Evolutionary conservation across 2,888 invertebrate species (phyloP), one percentile per base, ranked within the genome.

Genomic region (Parnassius apollo): DNA sequence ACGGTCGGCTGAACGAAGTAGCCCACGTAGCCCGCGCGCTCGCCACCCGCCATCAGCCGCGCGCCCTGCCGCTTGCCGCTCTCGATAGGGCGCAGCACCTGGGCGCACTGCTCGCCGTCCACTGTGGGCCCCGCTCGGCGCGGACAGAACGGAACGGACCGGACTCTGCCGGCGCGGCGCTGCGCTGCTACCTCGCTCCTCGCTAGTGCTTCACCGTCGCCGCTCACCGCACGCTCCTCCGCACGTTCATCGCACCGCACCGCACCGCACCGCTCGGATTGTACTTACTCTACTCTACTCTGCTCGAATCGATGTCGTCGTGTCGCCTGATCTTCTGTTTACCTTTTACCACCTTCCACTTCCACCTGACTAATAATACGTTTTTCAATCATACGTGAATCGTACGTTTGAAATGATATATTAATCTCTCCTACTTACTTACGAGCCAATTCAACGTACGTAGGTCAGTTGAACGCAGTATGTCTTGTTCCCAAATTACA

Each of bases 41-140:
- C 81, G 2, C 97, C 96, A 44, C 99, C 99, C 53, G 95, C 93
- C 42, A 96, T 93, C 56, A 98, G 86, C 72, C 93, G 94, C 2
- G 98, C 99, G 2, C 99, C 99, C 80, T 98, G 95, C 65, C 94
- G 87, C 78, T 95, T 95, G 45, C 99, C 99, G 53, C 92, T 88
- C 66, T 96, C 93, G 68, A 99, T 97, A 67, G 98, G 83, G 0
- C 88, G 80, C 57, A 99, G 87, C 73, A 99, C 97, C 85, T 96
- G 98, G 0, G 94, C 87, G 83, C 96, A 93, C 80, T 98, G 98
- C 35, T 95, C 94, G 49, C 94, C 88, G 82, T 98, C 97, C 64
- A 98, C 95, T 98, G 98, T 0, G 98, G 98, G 2, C 98, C 98
- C 78, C 98, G 97, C 73, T 98, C 96, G 0, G 95, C 95, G 59